Conservation (phyloP, 2,888 invertebrate genomes). For the Phlogophora meticulosa region DNA sequence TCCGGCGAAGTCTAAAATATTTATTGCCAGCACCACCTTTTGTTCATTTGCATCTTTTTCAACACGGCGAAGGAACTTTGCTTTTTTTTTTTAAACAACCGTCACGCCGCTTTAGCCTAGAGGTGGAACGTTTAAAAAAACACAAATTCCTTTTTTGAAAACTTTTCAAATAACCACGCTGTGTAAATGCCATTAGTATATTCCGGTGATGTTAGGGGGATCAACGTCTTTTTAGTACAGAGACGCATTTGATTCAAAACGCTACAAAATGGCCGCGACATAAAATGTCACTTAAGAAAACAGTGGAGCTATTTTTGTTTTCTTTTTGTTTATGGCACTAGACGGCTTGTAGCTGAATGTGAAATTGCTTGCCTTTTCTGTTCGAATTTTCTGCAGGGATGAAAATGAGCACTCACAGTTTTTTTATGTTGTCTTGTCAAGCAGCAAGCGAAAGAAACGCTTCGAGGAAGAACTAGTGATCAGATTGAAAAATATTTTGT, state of each 20-base stretch:
- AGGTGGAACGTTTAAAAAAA: conserved; percentile 69
- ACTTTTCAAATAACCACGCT: conserved; percentile 77
- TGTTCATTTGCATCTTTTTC: conserved; percentile 51
- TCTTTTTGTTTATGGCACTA: conserved; percentile 15
- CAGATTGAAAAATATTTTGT: not conserved
- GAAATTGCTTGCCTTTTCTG: conserved; percentile 31
- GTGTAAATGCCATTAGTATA: conserved; percentile 74
- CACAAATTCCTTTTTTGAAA: conserved; percentile 68
- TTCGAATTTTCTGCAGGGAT: conserved; percentile 48
- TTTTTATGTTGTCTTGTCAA: conserved; percentile 13
- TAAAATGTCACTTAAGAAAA: conserved; percentile 16
- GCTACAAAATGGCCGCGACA: conserved; percentile 4
- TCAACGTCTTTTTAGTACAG: conserved; percentile 66
- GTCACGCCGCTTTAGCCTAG: conserved; percentile 57
- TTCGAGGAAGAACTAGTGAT: not conserved
- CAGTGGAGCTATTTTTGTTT: conserved; percentile 3
- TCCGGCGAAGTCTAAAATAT: conserved; percentile 54
- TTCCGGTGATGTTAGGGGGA: conserved; percentile 72
- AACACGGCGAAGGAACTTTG: conserved; percentile 19
- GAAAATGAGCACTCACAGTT: not conserved
- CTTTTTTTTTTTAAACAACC: conserved; percentile 57
- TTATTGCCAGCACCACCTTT: conserved; percentile 46
- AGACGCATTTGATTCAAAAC: conserved; percentile 48
- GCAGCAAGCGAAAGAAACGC: not conserved
- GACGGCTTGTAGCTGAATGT: conserved; percentile 27